These are phyloP conservation scores for Brachystomella parvula DNA, from an alignment of 1,140 invertebrate genomes.

Conservation along the genomic window DNA sequence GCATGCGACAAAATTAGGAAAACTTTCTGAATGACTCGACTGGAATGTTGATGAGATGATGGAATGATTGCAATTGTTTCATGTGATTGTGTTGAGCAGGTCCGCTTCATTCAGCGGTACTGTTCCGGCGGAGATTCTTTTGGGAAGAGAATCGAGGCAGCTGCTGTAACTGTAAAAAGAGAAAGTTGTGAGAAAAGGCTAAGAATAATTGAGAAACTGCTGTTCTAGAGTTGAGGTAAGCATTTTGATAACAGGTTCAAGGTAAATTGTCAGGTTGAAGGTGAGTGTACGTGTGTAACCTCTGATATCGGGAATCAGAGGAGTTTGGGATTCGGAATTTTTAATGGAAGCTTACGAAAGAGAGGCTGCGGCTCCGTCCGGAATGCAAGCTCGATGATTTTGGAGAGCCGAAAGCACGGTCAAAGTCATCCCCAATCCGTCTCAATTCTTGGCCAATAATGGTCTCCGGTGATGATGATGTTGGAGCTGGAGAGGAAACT, in stretches of 20 bases:
- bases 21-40: not conserved
- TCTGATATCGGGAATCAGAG: not conserved
- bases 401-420: not conserved
- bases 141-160: not conserved
- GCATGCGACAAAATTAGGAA: not conserved
- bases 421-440: slow-evolving; percentile 22
- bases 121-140: too few relatives aligned
- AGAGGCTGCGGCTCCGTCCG: not conserved
- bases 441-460: slow-evolving; percentile 13
- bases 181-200: not conserved
- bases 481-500: not conserved
- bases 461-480: slow-evolving; percentile 2
- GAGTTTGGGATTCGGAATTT: not conserved
- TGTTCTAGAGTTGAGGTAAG: not conserved
- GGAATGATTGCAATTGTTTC: not conserved
- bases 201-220: not conserved
- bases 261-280: not conserved
- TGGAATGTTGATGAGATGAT: not conserved
- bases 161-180: not conserved
- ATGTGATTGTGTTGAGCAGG: not conserved
- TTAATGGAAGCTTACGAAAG: not conserved
- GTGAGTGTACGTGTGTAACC: not conserved
- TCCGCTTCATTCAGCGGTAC: not conserved
- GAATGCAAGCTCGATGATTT: not conserved
- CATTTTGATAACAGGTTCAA: not conserved